Percentiles rank a stretch among this genome's conserved stretches.
phyloP scores from a whole-genome alignment of 2,113 vertebrate species.

The Baryphthengus martii region DNA sequence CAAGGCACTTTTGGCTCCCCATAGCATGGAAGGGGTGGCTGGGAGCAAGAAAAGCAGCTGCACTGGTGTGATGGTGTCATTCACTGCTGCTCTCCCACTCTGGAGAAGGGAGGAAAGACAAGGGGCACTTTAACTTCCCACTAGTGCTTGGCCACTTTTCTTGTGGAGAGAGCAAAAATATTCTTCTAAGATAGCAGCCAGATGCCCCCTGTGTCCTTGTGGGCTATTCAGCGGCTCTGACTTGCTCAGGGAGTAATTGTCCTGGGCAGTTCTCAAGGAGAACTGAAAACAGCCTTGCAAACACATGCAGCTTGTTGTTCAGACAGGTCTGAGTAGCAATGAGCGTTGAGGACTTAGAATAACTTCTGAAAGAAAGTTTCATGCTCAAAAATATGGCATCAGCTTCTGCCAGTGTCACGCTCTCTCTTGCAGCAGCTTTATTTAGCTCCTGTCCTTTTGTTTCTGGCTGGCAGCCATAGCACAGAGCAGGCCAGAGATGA shows the following conservation, averaged over 20 bases:
- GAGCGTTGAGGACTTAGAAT: not conserved
- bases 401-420: not conserved
- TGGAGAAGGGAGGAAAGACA: not conserved
- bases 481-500: not conserved
- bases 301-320: accelerated
- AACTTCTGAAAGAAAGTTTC: not conserved
- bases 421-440: not conserved
- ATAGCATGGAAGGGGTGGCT: accelerated
- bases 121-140: not conserved
- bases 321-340: not conserved
- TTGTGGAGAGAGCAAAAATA: not conserved
- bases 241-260: not conserved
- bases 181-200: not conserved
- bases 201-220: accelerated
- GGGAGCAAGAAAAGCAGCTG: not conserved
- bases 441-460: not conserved
- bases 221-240: not conserved
- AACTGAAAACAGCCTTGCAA: not conserved
- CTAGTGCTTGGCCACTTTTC: not conserved
- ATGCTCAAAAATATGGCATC: not conserved
- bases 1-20: not conserved
- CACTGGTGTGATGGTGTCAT: accelerated
- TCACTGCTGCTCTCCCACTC: not conserved
- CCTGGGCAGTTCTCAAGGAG: not conserved
- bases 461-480: not conserved